Evolutionary conservation across 1,140 invertebrate genomes (phyloP).

Genomic region (Coptotermes formosanus): DNA sequence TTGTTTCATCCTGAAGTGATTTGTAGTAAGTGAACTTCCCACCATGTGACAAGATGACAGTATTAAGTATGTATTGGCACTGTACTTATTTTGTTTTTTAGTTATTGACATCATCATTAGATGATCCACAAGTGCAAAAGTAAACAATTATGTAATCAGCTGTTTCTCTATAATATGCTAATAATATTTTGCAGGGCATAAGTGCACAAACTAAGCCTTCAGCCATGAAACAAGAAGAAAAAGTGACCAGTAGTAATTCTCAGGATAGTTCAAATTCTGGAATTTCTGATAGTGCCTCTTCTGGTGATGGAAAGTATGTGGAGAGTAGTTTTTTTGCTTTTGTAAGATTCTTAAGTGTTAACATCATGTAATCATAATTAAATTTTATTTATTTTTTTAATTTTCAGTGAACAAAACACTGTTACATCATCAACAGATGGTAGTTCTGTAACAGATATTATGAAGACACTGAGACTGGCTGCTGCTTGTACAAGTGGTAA

Average conservation of each 20-base stretch:
- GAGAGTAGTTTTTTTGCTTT: not conserved
- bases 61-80: no score
- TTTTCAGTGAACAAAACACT: not conserved
- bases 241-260: not conserved
- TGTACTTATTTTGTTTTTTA: no score
- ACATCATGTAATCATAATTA: no score
- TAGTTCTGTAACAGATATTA: not conserved
- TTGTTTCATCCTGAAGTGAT: not conserved
- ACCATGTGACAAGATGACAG: no score
- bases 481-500: constrained; percentile 23
- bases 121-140: no score
- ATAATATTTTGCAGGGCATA: no score
- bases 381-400: not conserved
- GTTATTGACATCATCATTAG: no score
- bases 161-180: no score
- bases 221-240: not conserved
- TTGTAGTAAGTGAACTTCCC: no score
- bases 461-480: constrained; percentile 14
- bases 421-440: not conserved
- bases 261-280: not conserved
- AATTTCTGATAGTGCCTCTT: not conserved
- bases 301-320: not conserved
- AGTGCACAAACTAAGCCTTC: not conserved
- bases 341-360: no score
- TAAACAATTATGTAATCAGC: no score